A percentile compares a stretch with the other conserved stretches of the same genome.
These are phyloP conservation scores for Callyntrura guangdongensis DNA, from an alignment of 2,888 invertebrate species.

Conservation along the genomic window DNA sequence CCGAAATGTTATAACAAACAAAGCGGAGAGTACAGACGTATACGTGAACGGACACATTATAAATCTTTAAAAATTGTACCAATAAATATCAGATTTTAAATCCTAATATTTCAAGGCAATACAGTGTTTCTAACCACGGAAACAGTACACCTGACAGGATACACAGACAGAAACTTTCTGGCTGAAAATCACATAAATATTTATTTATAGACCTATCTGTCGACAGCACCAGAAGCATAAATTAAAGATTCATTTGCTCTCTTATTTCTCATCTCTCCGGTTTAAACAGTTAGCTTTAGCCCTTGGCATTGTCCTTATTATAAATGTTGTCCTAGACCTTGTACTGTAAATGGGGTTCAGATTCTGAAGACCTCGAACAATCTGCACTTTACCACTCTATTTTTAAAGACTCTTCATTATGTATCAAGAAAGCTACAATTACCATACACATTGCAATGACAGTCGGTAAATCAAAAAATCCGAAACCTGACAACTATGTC, in stretches of 20 bases:
- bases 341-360: slow-evolving; percentile 74
- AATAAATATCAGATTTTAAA: neutral
- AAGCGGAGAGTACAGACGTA: slow-evolving; percentile 4
- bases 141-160: neutral
- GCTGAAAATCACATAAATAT: neutral
- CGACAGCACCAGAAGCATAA: neutral
- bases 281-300: slow-evolving; percentile 70
- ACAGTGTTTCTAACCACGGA: neutral
- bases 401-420: neutral
- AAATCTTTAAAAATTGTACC: neutral
- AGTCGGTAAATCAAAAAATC: too few species aligned
- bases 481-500: too few species aligned
- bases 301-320: slow-evolving; percentile 76
- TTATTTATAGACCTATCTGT: slow-evolving; percentile 37
- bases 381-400: slow-evolving; percentile 2
- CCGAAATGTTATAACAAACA: slow-evolving; percentile 8
- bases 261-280: neutral
- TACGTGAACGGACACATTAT: neutral
- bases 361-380: slow-evolving; percentile 5
- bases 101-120: too few species aligned
- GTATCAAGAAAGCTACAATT: neutral
- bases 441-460: too few species aligned
- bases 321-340: slow-evolving; percentile 69
- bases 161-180: neutral
- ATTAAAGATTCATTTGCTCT: slow-evolving; percentile 2